phyloP scores from a whole-genome alignment of 2,113 vertebrate genomes.

The Sciurus niger region DNA sequence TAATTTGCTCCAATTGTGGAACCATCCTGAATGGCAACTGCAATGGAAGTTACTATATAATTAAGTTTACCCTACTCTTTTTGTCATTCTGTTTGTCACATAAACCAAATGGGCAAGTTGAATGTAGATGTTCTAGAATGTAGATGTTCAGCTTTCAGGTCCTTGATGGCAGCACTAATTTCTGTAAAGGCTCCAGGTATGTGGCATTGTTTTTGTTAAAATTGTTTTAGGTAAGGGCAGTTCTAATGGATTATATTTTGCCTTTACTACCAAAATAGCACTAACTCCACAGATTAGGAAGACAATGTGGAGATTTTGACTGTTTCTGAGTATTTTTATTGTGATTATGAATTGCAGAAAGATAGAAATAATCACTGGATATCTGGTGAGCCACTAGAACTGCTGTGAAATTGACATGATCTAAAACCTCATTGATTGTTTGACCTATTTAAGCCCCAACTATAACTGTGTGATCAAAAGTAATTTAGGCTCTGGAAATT shows the following conservation, averaged over 20 bases:
- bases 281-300: background rate
- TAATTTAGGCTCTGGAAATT: background rate
- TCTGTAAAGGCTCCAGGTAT: background rate
- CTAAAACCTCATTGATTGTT: background rate
- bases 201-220: background rate
- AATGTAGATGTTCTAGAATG: background rate
- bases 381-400: background rate
- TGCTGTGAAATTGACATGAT: background rate
- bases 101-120: background rate
- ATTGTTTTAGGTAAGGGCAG: background rate
- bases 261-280: background rate
- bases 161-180: background rate
- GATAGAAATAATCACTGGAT: background rate
- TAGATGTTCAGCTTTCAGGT: background rate
- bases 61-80: background rate
- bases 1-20: background rate
- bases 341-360: background rate
- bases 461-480: background rate
- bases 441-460: background rate
- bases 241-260: background rate
- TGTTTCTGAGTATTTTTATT: conserved; percentile 3
- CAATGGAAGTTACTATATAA: background rate
- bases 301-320: background rate
- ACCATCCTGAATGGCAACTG: background rate
- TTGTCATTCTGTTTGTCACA: background rate